Base-by-base conservation (phyloP, 2,888 invertebrate species). In the Aporophyla lueneburgensis region DNA sequence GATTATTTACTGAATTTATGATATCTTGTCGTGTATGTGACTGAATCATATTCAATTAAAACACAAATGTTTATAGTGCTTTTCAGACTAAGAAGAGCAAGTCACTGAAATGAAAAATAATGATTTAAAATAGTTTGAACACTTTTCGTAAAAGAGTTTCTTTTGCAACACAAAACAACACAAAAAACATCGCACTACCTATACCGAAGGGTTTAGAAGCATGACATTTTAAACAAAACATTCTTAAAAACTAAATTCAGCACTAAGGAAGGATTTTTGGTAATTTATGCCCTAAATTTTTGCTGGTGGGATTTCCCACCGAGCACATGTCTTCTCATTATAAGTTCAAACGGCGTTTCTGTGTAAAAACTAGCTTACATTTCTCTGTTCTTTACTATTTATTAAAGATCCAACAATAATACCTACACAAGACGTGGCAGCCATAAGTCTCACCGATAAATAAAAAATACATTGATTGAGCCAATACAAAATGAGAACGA, bases 21-120 rank as follows among this genome's bases (percentile, higher is more conserved):
- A 14, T 24, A 40, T 68, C 40, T 40, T 5, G 14, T 33, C 24
- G 40, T 14, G 40, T 4, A 24, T 51, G 1, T 40, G 21, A 53
- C 9, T 40, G 49, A 49, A 24, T 69, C 51, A 51, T 69, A 24
- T 71, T 40, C 49, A 54, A 27, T 58, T 16, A 58, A 58, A 58
- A 27, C 9, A 27, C 4, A 27, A 7, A 16, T 58, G 16, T 56
- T 58, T 27, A 16, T 58, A 56, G 16, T 58, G 16, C 16, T 1
- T 58, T 27, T 16, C 3, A 16, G 24, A 58, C 16, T 16, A 56
- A 3, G 6, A 1, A 56, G 14, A 56, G 6, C 7, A 24, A 56
- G 56, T 56, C 6, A 54, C n/a, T 54, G 12, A 12, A 54, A 54
- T n/a, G 21, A 54, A 54, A 54, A n/a, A 54, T 1, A 54, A 54